Evolutionary conservation across 2,797 vertebrate species (phyloP), one percentile per base, ranked within the genome.

Genomic region (Anas acuta): DNA sequence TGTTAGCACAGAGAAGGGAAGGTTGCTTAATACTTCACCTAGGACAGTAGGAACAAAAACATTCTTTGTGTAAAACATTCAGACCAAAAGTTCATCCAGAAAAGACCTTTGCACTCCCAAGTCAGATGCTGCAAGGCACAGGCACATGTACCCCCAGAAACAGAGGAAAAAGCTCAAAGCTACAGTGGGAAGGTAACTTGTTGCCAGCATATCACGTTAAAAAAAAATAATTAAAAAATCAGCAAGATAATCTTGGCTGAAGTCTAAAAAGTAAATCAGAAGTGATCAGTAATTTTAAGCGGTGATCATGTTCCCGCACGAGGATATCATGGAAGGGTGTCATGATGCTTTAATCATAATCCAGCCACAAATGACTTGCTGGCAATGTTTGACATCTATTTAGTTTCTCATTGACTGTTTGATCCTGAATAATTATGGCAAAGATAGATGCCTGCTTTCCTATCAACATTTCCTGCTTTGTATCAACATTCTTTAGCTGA

Each of bases 101-200:
- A 11, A 77, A 16, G 77, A 93, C 96, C 95, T 96, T 74, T 93
- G 93, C 49, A 23, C 84, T 90, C n/a, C 54, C 11, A 20, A 88
- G 71, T 67, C 62, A 92, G 33, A 60, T 13, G 32, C 66, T 83
- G 45, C 45, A 69, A 16, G 45, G 13, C 56, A 67, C 61, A 84
- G 32, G 6, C 53, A 70, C 6, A 30, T 0, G 0, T 9, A 75
- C 1, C 4, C 30, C 21, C 41, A 14, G 2, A 7, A 87, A 64
- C 16, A 73, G 28, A 73, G 7, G 1, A 47, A 32, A 69, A 78
- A 49, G n/a, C 53, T 77, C 39, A 62, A 19, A 66, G 78, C 65
- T 43, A 53, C 23, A 37, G 32, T 47, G 39, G 51, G 51, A 84
- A 95, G 51, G 26, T 47, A 76, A 7, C 22, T 43, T 2, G 0